phyloP scores from a whole-genome alignment of 2,888 invertebrate species.

The Idaea biselata region DNA sequence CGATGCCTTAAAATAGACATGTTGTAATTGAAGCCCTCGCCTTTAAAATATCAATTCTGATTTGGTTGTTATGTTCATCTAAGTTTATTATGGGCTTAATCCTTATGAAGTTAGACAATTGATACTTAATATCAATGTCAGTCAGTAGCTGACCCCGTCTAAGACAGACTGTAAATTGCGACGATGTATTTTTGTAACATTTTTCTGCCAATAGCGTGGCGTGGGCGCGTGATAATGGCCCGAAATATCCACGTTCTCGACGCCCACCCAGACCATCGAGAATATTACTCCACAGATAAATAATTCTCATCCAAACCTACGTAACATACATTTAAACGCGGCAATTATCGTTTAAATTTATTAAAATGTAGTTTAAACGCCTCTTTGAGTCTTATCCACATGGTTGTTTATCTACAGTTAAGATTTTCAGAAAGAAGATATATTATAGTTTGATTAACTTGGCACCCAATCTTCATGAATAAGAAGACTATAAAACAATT shows the following conservation, averaged over 20 bases:
- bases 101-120: conserved; percentile 19
- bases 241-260: conserved; percentile 68
- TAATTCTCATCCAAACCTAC: conserved; percentile 45
- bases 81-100: neutral
- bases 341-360: conserved; percentile 2
- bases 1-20: neutral
- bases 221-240: conserved; percentile 71
- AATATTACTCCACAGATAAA: conserved; percentile 63
- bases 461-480: neutral
- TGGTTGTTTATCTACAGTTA: neutral
- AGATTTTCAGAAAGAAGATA: neutral
- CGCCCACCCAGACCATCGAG: conserved; percentile 63
- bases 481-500: conserved; percentile 3
- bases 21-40: neutral
- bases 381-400: neutral
- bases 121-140: conserved; percentile 51
- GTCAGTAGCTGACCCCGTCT: conserved; percentile 53
- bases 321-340: conserved; percentile 6
- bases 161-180: conserved; percentile 54
- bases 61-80: neutral
- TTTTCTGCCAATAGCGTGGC: conserved; percentile 68
- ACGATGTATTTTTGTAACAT: conserved; percentile 67
- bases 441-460: neutral
- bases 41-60: neutral
- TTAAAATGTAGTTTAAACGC: conserved; percentile 1